Evolutionary conservation across 2,113 vertebrate genomes (phyloP).

Genomic region (Ramphastos sulfuratus): DNA sequence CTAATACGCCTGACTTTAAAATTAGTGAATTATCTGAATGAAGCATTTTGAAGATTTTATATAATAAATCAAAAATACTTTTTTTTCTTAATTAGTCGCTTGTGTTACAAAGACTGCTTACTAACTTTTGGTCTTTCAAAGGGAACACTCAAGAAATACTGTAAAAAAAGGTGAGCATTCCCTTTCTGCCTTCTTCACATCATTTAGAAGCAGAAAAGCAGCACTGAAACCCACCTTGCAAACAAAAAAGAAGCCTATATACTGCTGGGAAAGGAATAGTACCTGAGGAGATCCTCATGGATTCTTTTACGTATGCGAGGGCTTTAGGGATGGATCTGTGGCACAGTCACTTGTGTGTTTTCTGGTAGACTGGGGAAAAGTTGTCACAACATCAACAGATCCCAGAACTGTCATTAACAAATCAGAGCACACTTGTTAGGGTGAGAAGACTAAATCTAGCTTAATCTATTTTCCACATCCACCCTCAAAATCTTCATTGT

Average conservation of each 20-base stretch:
- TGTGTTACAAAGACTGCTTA: neutral
- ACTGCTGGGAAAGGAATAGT: neutral
- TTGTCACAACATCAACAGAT: neutral
- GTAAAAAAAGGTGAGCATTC: neutral
- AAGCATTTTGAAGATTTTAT: neutral
- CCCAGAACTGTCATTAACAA: neutral
- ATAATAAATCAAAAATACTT: neutral
- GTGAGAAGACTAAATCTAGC: neutral
- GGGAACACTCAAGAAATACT: neutral
- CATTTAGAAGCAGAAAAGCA: neutral
- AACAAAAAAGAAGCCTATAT: neutral
- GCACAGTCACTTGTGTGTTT: neutral
- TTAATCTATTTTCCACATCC: neutral
- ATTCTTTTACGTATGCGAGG: neutral
- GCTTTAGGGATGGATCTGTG: neutral
- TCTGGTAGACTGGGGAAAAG: neutral
- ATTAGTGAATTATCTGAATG: neutral
- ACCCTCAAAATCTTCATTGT: neutral
- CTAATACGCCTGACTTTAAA: neutral
- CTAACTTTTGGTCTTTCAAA: neutral
- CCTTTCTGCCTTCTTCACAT: neutral
- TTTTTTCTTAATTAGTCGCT: neutral
- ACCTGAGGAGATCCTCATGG: neutral
- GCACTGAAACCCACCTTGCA: neutral
- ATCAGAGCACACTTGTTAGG: neutral